Base-by-base conservation (phyloP, 1,140 invertebrate species). In the Ceratina japonica region DNA sequence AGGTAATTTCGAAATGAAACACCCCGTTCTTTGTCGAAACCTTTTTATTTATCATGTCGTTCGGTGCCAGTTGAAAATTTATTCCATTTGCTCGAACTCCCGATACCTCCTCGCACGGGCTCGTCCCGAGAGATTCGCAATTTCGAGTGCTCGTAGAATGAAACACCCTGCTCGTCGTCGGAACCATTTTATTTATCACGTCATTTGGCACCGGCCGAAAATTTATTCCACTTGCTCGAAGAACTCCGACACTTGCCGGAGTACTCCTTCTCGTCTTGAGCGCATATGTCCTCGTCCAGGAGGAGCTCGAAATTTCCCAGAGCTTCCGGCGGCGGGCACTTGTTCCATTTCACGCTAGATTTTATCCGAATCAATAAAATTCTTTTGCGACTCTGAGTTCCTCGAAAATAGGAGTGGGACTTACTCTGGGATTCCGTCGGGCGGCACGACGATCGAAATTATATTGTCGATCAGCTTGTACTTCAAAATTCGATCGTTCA, bases 381-480 rank as follows among this genome's bases (percentile, higher is more conserved):
- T 8, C 31, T 12, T 31, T 27, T 0, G 20, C 15, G 1, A 22
- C 1, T 2, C 24, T 63, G 12, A 8, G 1, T 61, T 13, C 15
- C 44, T 18, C 37, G 16, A 20, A 58, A 7, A 8, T 13, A 56
- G 7, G 44, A 37, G 27, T 31, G 27, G 27, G 27, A 93, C 94
- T 93, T 93, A 96, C 96, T 98, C 98, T 51, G 97, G 97, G 15
- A 97, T 93, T 63, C 98, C 97, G 87, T 97, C 97, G 0, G 97
- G 95, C 1, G 98, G 97, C 44, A 99, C 88, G 0, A 99, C 97
- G 62, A 99, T 96, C 37, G 97, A 97, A 63, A 99, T 93, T 75
- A 98, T 98, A 91, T 99, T 98, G 87, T 98, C 97, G 75, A 99
- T 98, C 16, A 99, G 91, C 93, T 98, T 98, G 87, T 98, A 97